These are phyloP conservation scores for Nomada fucata DNA, from an alignment of 2,888 invertebrate species.

Conservation along the genomic window DNA sequence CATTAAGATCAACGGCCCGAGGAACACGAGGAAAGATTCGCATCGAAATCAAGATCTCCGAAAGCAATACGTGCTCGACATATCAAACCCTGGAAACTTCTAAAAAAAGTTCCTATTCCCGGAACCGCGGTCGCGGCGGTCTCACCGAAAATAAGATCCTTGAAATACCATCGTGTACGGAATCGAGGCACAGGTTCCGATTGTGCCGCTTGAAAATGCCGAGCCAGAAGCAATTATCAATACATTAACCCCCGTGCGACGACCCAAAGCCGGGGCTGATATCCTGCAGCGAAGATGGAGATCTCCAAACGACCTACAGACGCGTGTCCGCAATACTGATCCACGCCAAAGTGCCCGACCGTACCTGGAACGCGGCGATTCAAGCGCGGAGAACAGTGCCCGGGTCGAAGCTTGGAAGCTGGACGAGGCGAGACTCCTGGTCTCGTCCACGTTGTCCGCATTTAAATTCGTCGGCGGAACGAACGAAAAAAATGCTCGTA, in stretches of 20 bases:
- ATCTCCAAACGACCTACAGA: neutral
- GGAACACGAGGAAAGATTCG: constrained; percentile 11
- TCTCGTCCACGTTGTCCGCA: constrained; percentile 56
- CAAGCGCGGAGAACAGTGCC: neutral
- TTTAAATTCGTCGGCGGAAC: constrained; percentile 59
- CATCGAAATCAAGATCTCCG: constrained; percentile 41
- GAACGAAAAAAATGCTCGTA: constrained; percentile 19
- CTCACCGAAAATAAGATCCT: neutral
- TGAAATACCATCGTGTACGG: neutral
- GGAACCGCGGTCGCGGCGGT: neutral
- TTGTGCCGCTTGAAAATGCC: too few relatives aligned
- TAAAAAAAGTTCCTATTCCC: neutral
- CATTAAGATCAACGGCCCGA: constrained; percentile 14
- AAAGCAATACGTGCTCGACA: constrained; percentile 37
- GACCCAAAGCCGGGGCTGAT: neutral
- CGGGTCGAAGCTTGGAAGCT: constrained; percentile 12
- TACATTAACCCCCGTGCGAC: neutral
- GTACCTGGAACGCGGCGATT: constrained; percentile 35
- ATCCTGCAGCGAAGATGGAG: neutral
- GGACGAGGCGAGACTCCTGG: neutral
- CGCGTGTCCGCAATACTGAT: constrained; percentile 4
- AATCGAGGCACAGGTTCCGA: too few relatives aligned
- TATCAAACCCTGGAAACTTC: neutral
- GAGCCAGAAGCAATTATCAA: neutral
- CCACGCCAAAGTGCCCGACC: neutral